Base-by-base conservation (phyloP, 1,140 invertebrate genomes). In the Achroia grisella region DNA sequence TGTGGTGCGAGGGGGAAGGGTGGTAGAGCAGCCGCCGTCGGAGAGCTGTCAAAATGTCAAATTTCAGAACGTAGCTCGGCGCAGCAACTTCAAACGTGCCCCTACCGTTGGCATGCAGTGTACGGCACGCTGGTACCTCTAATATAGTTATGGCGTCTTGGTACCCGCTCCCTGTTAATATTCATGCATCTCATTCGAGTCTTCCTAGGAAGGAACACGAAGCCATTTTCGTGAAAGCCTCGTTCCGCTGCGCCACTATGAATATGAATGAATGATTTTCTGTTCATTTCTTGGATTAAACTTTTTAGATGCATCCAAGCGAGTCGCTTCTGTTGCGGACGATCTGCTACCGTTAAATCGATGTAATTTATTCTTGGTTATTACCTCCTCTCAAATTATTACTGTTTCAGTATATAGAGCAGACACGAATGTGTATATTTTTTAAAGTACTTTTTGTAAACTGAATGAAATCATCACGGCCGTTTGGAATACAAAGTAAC, bases 31-130 rank as follows among this genome's bases (percentile, higher is more conserved):
- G 62, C 62, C 67, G 68, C 66, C 80, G 78, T 75, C 77, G 79
- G 79, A 69, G 75, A 76, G 70, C 85, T 87, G 85, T 87, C 85
- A 87, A 86, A 86, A 87, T 78, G 85, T 87, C 85, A 87, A 87
- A 87, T 87, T 87, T 86, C 78, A 79, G 79, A 76, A 76, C 71
- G 72, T 58, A 49, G 61, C 70, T 64, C 64, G 68, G 73, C 77
- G 71, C 75, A 72, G 71, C 75, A 72, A 80, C 70, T 81, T 81
- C 70, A 80, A 81, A 80, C 80, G 80, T 78, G 77, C 74, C 74
- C 70, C 71, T 70, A 69, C 67, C 63, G 71, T 66, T 59, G 71
- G 74, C 66, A 62, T 82, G 78, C 74, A 72, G 49, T 50, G 44
- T 61, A 55, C 33, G 39, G 32, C 10, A 15, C 56, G 61, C 70